These are phyloP conservation scores for Phoebastria nigripes DNA, from an alignment of 2,797 vertebrate species.

Conservation along the genomic window DNA sequence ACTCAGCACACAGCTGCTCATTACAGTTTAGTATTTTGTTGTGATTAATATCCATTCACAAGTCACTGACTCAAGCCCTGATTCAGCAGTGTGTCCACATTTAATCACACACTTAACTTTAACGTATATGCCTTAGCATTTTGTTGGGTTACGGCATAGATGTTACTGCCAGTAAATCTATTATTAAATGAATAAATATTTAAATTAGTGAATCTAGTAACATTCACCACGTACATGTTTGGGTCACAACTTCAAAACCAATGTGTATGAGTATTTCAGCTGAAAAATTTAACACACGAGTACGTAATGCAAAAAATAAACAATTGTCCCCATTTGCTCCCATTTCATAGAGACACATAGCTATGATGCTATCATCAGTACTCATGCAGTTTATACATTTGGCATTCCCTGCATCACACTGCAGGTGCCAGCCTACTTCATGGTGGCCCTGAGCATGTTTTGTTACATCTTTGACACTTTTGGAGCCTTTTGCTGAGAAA, in stretches of 20 bases:
- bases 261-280: neutral
- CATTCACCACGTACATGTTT: neutral
- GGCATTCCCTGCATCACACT: neutral
- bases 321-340: neutral
- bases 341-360: neutral
- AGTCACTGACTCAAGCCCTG: neutral
- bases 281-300: neutral
- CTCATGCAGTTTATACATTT: neutral
- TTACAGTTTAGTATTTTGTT: neutral
- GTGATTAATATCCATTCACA: neutral
- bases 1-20: neutral
- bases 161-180: neutral
- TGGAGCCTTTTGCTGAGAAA: neutral
- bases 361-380: neutral
- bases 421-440: neutral
- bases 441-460: neutral
- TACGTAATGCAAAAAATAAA: neutral
- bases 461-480: neutral
- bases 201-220: neutral
- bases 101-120: neutral
- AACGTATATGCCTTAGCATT: neutral
- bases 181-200: neutral
- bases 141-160: neutral
- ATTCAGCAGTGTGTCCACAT: neutral
- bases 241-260: neutral